Base-by-base conservation (phyloP, 2,113 vertebrate genomes). In the Bungarus multicinctus region DNA sequence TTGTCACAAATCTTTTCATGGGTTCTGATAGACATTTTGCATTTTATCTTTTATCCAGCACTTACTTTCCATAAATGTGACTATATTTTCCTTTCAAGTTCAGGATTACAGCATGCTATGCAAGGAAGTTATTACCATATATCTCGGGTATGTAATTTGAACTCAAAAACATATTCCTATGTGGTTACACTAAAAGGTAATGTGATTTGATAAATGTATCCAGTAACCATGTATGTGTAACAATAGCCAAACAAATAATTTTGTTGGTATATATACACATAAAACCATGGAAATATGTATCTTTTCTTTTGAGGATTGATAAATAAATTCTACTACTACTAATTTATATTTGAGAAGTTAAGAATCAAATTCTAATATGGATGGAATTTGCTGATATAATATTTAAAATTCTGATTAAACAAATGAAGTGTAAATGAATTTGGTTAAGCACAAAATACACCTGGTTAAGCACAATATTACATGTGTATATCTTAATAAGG, bases 1-100 rank as follows among this genome's bases (percentile, higher is more conserved):
- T 93, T 89, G 94, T 87, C 92, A 92, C 92, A 95, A 97, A 95
- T 91, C 91, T 30, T 89, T 85, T 88, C 43, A 12, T 27, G 1
- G 39, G 53, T 14, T 69, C 64, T 69, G 30, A 60, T 3, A 69
- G 64, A 69, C 64, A n/a, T n/a, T n/a, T 69, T 69, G 30, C 30
- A 69, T 69, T 69, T 69, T 69, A 34, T 34, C 30, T 69, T 69
- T 69, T n/a, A 34, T 69, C 30, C 30, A 69, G 64, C 64, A 34
- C 4, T 69, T 69, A 69, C 30, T 69, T 69, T 69, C 64, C 64
- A 34, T 69, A 69, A 69, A 69, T 69, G 58, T 60, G 25, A 60
- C 58, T 60, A 69, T 69, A 69, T 14, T 69, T 69, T 69, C 30
- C 30, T 69, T 34, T 69, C 64, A 69, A n/a, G 30, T 69, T 69